These are phyloP conservation scores for Brotula barbata DNA, from an alignment of 2,797 vertebrate genomes.

Conservation along the genomic window DNA sequence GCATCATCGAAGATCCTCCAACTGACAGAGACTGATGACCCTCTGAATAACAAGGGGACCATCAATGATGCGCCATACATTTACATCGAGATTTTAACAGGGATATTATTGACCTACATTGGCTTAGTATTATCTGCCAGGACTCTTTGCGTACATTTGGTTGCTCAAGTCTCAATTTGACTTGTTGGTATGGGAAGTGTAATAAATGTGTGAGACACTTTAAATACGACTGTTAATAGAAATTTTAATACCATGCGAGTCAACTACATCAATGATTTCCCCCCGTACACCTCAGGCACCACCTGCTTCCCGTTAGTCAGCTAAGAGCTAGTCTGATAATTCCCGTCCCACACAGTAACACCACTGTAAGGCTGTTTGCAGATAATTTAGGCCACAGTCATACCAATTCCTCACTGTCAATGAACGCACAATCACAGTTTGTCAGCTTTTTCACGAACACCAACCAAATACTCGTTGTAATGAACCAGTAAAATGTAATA, in stretches of 20 bases:
- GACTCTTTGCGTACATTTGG: background rate
- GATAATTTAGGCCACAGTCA: background rate
- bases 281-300: background rate
- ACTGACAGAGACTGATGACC: no score
- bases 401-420: no score
- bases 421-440: no score
- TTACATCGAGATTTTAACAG: background rate
- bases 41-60: no score
- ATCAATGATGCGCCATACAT: no score
- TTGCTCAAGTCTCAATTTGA: slow-evolving; percentile 10
- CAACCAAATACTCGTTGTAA: no score
- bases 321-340: background rate
- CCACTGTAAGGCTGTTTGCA: no score
- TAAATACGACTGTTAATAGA: no score
- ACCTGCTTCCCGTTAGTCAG: background rate
- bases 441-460: no score
- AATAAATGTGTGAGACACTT: background rate
- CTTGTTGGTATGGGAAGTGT: slow-evolving; percentile 7
- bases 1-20: no score
- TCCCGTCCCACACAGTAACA: no score
- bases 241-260: background rate
- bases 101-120: slow-evolving; percentile 2
- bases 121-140: background rate
- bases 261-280: background rate
- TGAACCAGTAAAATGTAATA: no score